These are phyloP conservation scores for Hyperoplus lanceolatus DNA, from an alignment of 2,797 vertebrate genomes.

Conservation along the genomic window DNA sequence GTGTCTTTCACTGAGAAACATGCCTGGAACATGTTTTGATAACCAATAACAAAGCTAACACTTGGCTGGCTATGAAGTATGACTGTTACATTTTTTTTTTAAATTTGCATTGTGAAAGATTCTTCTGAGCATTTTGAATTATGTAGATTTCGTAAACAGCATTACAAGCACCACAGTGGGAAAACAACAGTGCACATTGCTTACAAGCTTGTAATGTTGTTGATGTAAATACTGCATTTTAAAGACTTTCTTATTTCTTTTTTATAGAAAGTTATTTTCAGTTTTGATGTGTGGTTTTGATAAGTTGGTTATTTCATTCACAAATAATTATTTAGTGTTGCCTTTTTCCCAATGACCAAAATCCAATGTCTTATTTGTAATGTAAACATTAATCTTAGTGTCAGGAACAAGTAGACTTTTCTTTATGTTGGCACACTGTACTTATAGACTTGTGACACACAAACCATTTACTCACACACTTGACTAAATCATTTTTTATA, in stretches of 20 bases:
- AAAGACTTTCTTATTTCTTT: constrained; percentile 63
- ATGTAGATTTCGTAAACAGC: constrained; percentile 76
- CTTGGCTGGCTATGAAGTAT: constrained; percentile 83
- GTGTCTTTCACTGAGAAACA: constrained; percentile 77
- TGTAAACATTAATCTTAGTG: constrained; percentile 79
- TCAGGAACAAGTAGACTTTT: constrained; percentile 80
- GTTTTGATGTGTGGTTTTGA: constrained; percentile 76
- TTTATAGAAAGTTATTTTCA: constrained; percentile 72
- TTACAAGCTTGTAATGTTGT: constrained; percentile 78
- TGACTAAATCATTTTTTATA: constrained; percentile 78
- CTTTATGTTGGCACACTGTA: constrained; percentile 80
- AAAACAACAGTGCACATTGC: constrained; percentile 75
- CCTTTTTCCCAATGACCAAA: constrained; percentile 82
- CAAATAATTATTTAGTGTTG: constrained; percentile 80
- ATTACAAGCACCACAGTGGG: constrained; percentile 80
- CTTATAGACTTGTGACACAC: constrained; percentile 74
- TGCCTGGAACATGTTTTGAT: constrained; percentile 80
- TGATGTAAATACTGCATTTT: constrained; percentile 80
- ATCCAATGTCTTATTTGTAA: constrained; percentile 83
- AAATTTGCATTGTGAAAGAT: constrained; percentile 68
- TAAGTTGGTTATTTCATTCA: constrained; percentile 78
- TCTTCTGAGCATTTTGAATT: constrained; percentile 74
- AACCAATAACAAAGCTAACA: constrained; percentile 80
- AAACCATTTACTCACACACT: constrained; percentile 77
- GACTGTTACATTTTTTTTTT: constrained; percentile 83